Percentiles rank a stretch among this genome's conserved stretches.
phyloP scores from a whole-genome alignment of 2,113 vertebrate species.

The Gymnorhina tibicen region DNA sequence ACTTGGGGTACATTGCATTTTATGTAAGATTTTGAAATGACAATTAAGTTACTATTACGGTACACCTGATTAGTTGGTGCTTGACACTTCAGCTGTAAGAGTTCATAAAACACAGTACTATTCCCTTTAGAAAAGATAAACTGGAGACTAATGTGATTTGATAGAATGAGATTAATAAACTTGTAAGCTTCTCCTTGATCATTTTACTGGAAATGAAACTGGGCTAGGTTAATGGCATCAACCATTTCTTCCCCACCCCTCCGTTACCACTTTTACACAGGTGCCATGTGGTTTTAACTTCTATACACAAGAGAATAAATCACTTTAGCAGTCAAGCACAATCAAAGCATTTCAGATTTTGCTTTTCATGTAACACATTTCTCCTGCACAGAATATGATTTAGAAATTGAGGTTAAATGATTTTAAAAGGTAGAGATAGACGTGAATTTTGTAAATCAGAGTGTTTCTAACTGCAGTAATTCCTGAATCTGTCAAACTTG shows the following conservation, averaged over 20 bases:
- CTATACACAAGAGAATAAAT: background rate
- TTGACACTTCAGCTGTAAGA: background rate
- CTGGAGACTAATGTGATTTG: background rate
- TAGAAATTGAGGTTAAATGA: background rate
- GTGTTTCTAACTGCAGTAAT: slow-evolving; percentile 21
- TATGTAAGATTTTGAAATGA: background rate
- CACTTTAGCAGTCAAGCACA: background rate
- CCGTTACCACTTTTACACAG: background rate
- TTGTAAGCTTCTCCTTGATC: background rate
- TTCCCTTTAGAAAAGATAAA: background rate
- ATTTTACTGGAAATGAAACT: background rate
- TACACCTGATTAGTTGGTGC: background rate
- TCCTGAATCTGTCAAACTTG: background rate
- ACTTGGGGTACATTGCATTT: background rate
- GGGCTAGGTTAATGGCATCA: background rate
- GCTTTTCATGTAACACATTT: background rate
- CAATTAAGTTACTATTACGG: background rate
- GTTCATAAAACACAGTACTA: background rate
- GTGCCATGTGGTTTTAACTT: background rate
- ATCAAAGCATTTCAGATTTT: background rate
- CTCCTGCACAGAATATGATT: background rate
- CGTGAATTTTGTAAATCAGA: background rate
- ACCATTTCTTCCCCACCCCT: background rate
- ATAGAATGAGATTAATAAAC: background rate
- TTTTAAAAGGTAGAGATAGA: background rate